Evolutionary conservation across 2,888 invertebrate species (phyloP).

Genomic region (Parnassius glacialis): DNA sequence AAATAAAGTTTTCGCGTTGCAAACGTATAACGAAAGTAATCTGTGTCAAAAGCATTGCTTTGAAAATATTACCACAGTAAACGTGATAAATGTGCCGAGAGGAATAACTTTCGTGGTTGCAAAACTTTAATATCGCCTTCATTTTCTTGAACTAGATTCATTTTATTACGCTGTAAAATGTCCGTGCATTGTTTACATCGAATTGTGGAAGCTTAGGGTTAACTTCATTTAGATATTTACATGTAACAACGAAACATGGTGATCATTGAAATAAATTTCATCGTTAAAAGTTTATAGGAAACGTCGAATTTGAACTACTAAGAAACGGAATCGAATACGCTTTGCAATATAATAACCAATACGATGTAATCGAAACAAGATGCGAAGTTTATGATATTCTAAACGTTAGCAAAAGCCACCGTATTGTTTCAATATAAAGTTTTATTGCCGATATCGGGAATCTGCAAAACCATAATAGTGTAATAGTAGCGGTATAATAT

Average conservation of each 20-base stretch:
- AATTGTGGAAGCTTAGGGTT: slow-evolving; percentile 25
- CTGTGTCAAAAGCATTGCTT: slow-evolving; percentile 66
- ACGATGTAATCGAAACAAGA: slow-evolving; percentile 55
- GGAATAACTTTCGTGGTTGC: slow-evolving; percentile 58
- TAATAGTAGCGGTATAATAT: slow-evolving; percentile 51
- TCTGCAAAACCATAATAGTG: slow-evolving; percentile 56
- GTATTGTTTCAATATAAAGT: slow-evolving; percentile 62
- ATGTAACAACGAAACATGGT: slow-evolving; percentile 20
- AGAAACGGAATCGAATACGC: slow-evolving; percentile 25
- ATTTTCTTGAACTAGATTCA: slow-evolving; percentile 40
- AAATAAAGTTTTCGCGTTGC: slow-evolving; percentile 35
- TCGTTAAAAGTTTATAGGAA: slow-evolving; percentile 23
- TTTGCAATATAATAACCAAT: slow-evolving; percentile 40
- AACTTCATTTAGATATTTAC: slow-evolving; percentile 28
- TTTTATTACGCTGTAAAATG: slow-evolving; percentile 36
- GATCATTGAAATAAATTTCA: slow-evolving; percentile 23
- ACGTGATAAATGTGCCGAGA: slow-evolving; percentile 63
- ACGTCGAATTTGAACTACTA: slow-evolving; percentile 16
- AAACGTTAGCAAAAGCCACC: slow-evolving; percentile 56
- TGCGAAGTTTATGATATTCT: slow-evolving; percentile 60
- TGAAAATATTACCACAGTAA: slow-evolving; percentile 65
- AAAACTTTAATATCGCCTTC: slow-evolving; percentile 51
- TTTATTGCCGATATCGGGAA: slow-evolving; percentile 67
- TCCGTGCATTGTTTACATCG: slow-evolving; percentile 23
- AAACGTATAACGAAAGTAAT: slow-evolving; percentile 61